Conservation (phyloP, 2,888 invertebrate species). For the Drymonia ruficornis region DNA sequence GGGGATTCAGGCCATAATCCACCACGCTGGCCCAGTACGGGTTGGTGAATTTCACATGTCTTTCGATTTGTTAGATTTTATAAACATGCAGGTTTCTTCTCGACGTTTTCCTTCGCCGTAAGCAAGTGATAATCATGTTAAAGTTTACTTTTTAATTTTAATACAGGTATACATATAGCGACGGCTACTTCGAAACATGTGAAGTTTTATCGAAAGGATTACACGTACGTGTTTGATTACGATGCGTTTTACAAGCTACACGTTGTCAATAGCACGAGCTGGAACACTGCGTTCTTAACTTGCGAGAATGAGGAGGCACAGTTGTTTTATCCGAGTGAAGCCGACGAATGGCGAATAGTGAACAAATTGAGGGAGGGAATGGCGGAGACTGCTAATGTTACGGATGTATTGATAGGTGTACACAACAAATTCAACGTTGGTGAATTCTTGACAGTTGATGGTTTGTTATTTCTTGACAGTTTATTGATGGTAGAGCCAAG, state of each 20-base stretch:
- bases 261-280: neutral
- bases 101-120: too few species aligned
- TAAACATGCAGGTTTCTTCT: too few species aligned
- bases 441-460: constrained; percentile 3
- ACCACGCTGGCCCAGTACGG: too few species aligned
- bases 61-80: too few species aligned
- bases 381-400: neutral
- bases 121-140: too few species aligned
- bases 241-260: constrained; percentile 1
- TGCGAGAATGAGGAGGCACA: neutral
- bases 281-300: neutral
- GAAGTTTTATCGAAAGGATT: constrained; percentile 1
- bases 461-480: neutral
- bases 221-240: neutral
- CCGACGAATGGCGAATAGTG: neutral
- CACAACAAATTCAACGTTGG: constrained; percentile 1
- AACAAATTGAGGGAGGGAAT: neutral
- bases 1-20: too few species aligned
- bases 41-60: too few species aligned
- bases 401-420: constrained; percentile 3
- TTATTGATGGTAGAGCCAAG: neutral
- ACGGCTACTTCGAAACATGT: neutral
- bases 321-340: constrained; percentile 3
- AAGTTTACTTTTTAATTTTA: too few species aligned
- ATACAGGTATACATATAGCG: neutral